These are phyloP conservation scores for Vicugna pacos DNA, from an alignment of 2,113 vertebrate species.

Conservation along the genomic window DNA sequence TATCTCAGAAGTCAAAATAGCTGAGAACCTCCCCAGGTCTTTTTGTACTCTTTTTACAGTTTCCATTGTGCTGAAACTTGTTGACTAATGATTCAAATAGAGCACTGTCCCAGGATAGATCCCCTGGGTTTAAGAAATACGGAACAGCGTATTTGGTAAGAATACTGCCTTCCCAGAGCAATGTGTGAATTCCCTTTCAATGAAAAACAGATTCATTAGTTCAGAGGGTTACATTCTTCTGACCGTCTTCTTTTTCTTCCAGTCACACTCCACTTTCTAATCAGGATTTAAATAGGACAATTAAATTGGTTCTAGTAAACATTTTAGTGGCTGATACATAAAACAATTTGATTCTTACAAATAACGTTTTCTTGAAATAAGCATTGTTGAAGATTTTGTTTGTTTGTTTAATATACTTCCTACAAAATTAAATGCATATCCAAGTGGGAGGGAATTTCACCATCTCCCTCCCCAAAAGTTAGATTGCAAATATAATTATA, in stretches of 20 bases:
- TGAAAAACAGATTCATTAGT: constrained; percentile 19
- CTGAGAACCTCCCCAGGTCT: constrained; percentile 7
- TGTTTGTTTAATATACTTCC: neutral
- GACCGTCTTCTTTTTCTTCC: constrained; percentile 6
- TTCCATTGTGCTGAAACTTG: constrained; percentile 42
- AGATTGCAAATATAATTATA: constrained; percentile 11
- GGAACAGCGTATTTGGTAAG: neutral
- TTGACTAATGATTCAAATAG: constrained; percentile 21
- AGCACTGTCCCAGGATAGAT: neutral
- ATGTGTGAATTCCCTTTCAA: constrained; percentile 3
- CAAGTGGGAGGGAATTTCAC: neutral
- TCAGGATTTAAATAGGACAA: neutral
- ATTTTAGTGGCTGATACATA: neutral
- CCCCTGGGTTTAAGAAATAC: neutral
- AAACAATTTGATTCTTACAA: constrained; percentile 47
- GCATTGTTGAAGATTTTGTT: neutral
- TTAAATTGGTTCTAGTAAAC: constrained; percentile 49
- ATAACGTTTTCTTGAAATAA: constrained; percentile 31
- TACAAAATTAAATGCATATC: constrained; percentile 5
- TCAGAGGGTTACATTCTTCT: constrained; percentile 27
- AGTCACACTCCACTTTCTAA: constrained; percentile 22
- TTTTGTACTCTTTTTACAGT: constrained; percentile 27
- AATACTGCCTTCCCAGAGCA: constrained; percentile 21
- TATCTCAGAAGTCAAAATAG: constrained; percentile 51
- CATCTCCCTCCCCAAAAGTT: neutral